Base-by-base conservation (phyloP, 2,888 invertebrate species). In the Protonemura montana region DNA sequence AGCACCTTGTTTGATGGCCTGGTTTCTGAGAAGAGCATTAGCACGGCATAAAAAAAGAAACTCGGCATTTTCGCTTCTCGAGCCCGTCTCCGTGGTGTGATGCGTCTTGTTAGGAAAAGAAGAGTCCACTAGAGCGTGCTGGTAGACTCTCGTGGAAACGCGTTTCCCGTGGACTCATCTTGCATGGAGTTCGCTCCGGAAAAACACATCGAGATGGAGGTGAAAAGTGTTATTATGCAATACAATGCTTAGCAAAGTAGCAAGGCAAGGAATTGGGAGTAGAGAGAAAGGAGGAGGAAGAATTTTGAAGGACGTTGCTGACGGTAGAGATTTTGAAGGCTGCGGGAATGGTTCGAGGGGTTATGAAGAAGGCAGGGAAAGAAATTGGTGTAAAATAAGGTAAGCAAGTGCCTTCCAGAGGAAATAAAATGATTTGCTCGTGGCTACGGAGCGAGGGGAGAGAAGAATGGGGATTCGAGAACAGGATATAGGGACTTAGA, bases 371-470 rank as follows among this genome's bases (percentile, higher is more conserved):
- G 81, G 81, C 30, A 81, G 82, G 42, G 41, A 28, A 78, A 78
- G 42, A 83, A 83, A 83, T 83, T 83, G 82, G 82, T 41, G 82
- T 83, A 83, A 83, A 83, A 83, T 83, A 35, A 83, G 82, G 82
- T 42, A 25, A 83, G 41, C 82, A 83, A 83, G 82, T 83, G 82
- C 35, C 82, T 83, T 42, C n/a, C n/a, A 42, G 41, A 83, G 42
- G 82, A 83, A 81, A 83, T 83, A 35, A 83, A 83, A 83, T 83
- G 82, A 83, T 83, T 83, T 83, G 82, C 82, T 42, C 25, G 82
- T 42, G 82, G 82, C 42, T 41, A 82, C 25, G 30, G 35, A 82
- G 10, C 21, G 29, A 28, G 82, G 30, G 29, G 30, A 30, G 82
- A 82, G 35, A 30, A 82, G 82, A 30, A 35, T 82, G 25, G 30